These are phyloP conservation scores for Cygnus atratus DNA, from an alignment of 2,113 vertebrate genomes.

Conservation along the genomic window DNA sequence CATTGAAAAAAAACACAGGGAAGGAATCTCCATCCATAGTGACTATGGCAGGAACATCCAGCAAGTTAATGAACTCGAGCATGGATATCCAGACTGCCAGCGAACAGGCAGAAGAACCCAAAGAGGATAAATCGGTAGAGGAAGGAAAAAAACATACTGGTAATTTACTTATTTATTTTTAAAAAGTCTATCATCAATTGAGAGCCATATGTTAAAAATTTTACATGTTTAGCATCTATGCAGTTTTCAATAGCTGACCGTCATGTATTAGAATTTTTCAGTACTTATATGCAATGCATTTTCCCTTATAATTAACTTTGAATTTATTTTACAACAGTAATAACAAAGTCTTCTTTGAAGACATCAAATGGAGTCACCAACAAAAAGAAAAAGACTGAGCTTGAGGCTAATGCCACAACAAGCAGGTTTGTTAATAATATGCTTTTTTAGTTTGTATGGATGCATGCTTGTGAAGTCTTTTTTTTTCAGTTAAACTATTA, in stretches of 20 bases:
- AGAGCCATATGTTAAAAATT: not conserved
- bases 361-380: conserved; percentile 65
- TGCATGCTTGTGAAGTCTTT: not conserved
- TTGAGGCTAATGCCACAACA: conserved; percentile 45
- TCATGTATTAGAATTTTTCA: not conserved
- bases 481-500: not conserved
- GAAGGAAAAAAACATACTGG: conserved; percentile 66
- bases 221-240: not conserved
- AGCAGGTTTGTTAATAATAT: conserved; percentile 65
- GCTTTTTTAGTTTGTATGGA: not conserved
- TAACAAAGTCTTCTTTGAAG: conserved; percentile 72
- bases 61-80: conserved; percentile 64
- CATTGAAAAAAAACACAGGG: conserved; percentile 74
- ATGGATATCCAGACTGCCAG: conserved; percentile 39
- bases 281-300: not conserved
- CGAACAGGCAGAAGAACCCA: conserved; percentile 56
- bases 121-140: conserved; percentile 59
- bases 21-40: conserved; percentile 71
- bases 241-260: not conserved
- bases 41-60: conserved; percentile 27
- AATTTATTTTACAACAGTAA: conserved; percentile 68
- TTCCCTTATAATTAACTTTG: conserved; percentile 17
- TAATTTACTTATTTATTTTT: not conserved
- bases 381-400: conserved; percentile 73
- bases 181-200: not conserved